These are phyloP conservation scores for Morus bassanus DNA, from an alignment of 2,797 vertebrate species.

Conservation along the genomic window DNA sequence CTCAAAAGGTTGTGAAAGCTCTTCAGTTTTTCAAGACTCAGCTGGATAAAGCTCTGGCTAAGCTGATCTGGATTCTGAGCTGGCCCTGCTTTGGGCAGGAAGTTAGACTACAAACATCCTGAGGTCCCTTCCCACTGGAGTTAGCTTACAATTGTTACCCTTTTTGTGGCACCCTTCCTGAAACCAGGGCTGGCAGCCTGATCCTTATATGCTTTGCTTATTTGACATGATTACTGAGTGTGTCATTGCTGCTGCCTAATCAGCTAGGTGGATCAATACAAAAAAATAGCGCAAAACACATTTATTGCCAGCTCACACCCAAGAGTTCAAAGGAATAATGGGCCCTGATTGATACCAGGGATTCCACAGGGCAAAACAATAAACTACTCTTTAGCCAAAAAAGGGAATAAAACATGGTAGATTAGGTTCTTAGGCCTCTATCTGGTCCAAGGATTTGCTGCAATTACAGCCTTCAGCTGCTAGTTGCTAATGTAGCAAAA, in stretches of 20 bases:
- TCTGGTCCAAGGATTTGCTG: background rate
- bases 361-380: background rate
- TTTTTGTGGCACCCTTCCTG: background rate
- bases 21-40: background rate
- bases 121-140: background rate
- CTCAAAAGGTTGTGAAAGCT: background rate
- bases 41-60: background rate
- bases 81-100: background rate
- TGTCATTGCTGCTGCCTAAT: background rate
- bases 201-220: background rate
- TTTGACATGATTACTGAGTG: rapidly evolving
- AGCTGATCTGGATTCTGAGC: background rate
- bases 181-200: background rate
- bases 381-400: background rate
- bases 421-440: background rate
- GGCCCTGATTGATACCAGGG: background rate
- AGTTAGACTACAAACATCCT: background rate
- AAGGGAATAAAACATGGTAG: background rate
- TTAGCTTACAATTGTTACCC: background rate
- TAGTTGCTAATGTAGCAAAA: background rate
- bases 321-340: background rate
- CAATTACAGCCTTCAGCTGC: background rate
- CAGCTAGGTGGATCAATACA: background rate
- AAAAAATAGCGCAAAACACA: background rate
- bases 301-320: background rate